Evolutionary conservation across 2,797 vertebrate species (phyloP), one percentile per base, ranked within the genome.

Genomic region (Graptemys geographica): DNA sequence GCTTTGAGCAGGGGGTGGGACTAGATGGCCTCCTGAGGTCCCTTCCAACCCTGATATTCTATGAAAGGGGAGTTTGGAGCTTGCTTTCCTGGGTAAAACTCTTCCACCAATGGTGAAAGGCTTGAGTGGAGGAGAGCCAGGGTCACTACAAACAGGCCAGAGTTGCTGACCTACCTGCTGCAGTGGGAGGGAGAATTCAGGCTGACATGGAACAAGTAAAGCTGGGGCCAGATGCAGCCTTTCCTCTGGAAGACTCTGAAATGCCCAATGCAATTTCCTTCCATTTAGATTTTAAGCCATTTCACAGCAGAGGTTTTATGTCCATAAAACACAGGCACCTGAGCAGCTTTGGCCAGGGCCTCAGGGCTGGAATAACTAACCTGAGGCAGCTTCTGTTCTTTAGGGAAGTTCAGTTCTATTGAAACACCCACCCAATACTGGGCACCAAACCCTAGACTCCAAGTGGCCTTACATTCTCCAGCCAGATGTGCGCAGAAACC

Each of bases 121-220:
- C 10, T 31, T n/a, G 8, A 52, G 28, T 13, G 28, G 16, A 33
- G 27, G 1, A 5, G 76, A 31, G 8, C n/a, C 47, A 23, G 28
- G 33, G 55, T 11, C 57, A 1, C 25, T 33, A 51, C 28, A 11
- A 72, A n/a, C 41, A 23, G 5, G 33, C 51, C 2, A 8, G 56
- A n/a, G n/a, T n/a, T 81, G 27, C 7, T 56, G 55, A 56, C 55
- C 55, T 25, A 23, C 23, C 55, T 56, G 55, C 62, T 69, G 62
- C 7, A 9, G 1, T 0, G 0, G n/a, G 27, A 16, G 41, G 2
- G 51, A 51, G 57, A 25, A 15, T 13, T 15, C 13, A 1, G 3
- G n/a, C 27, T 69, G 33, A 69, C 2, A 16, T 5, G 6, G 33
- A 69, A 69, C 62, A 16, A 65, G 28, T 27, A 56, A 56, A 33